phyloP scores from a whole-genome alignment of 1,140 invertebrate species.

The Archivesica marissinica region DNA sequence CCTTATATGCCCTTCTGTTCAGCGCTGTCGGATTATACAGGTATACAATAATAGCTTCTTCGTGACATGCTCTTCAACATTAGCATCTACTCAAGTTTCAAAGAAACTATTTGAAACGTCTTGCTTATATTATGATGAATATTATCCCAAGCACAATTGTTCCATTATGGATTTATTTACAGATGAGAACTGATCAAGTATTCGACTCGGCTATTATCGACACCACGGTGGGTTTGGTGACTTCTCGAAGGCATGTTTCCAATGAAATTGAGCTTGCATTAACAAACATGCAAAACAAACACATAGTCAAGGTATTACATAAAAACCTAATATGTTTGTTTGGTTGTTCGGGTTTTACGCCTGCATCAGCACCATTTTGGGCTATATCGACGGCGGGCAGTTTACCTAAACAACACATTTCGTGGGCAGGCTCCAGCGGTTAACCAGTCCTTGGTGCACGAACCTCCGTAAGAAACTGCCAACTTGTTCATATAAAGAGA shows the following conservation, averaged over 20 bases:
- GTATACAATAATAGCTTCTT: no score
- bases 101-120: no score
- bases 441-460: not conserved
- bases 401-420: not conserved
- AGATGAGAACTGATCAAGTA: not conserved
- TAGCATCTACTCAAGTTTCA: no score
- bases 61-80: no score
- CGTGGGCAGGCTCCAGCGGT: not conserved
- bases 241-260: not conserved
- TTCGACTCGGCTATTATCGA: not conserved
- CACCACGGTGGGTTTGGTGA: not conserved
- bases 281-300: not conserved
- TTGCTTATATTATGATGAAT: no score
- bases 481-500: no score
- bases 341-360: not conserved
- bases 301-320: not conserved
- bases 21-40: slow-evolving; percentile 8
- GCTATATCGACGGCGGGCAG: no score
- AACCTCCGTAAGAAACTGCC: not conserved
- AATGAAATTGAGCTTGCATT: not conserved
- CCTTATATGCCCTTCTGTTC: slow-evolving; percentile 4
- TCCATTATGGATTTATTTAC: no score
- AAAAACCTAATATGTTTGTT: not conserved
- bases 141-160: no score
- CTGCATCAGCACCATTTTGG: no score